Conservation (phyloP, 2,113 vertebrate species). For the Mesoclemmys tuberculata region DNA sequence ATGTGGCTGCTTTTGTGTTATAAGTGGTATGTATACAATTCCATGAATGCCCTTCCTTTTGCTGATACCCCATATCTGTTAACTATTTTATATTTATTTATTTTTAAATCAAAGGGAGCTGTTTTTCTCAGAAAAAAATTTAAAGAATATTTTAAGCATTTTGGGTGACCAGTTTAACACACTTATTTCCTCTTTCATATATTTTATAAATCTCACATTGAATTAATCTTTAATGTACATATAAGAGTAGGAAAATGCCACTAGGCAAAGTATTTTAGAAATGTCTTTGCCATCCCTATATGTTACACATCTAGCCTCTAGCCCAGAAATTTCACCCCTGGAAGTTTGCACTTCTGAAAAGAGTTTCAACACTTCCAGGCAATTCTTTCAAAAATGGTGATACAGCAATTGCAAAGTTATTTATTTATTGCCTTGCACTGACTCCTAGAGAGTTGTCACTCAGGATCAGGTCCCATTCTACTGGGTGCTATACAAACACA, state of each 20-base stretch:
- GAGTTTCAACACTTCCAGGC: background rate
- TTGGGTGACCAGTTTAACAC: background rate
- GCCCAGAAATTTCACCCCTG: accelerated
- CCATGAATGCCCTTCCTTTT: background rate
- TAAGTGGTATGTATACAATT: background rate
- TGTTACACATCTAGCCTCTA: background rate
- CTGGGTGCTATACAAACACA: slow-evolving; percentile 3
- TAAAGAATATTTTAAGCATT: background rate
- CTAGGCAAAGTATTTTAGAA: background rate
- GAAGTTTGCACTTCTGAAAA: background rate
- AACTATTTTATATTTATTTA: background rate
- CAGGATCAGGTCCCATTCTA: slow-evolving; percentile 28
- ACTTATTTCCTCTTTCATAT: background rate
- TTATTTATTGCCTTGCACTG: background rate
- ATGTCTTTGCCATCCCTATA: background rate
- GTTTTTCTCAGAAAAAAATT: background rate
- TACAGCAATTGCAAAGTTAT: background rate
- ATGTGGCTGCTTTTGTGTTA: background rate
- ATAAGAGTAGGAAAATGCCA: background rate
- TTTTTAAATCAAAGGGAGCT: background rate
- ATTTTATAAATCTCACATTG: background rate
- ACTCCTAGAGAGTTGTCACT: background rate
- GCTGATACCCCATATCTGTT: background rate
- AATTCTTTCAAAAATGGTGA: background rate
- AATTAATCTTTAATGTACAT: background rate